Base-by-base conservation (phyloP, 2,888 invertebrate species). In the Mythimna impura region DNA sequence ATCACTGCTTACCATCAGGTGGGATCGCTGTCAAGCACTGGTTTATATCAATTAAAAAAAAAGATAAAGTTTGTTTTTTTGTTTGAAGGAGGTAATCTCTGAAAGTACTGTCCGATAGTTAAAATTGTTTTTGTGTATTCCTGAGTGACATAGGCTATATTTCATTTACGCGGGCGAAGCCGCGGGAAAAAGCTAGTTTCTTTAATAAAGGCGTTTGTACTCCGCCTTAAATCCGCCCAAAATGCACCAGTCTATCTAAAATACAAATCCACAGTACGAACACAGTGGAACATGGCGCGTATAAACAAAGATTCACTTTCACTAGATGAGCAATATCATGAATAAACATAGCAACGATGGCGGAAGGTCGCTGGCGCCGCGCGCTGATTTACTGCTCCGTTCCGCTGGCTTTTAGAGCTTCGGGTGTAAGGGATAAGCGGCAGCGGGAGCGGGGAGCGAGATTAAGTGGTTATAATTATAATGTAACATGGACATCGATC, bases 251-350 rank as follows among this genome's bases (percentile, higher is more conserved):
- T 57, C 36, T 63, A 52, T n/a, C 50, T 75, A 12, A 12, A 67
- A 71, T 43, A 52, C 50, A 76, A 81, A 76, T 30, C 47, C 57
- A 17, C 22, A 12, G 52, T 57, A 61, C 58, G 52, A 47, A 54
- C 14, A 64, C 78, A 55, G 64, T 60, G 61, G 57, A 71, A 84
- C 72, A 74, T 69, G 54, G 83, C 58, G 71, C 55, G 72, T 79
- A 71, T 92, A 93, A 94, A 94, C 93, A 94, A 93, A 94, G 93
- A 93, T 93, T 94, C 94, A 91, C 94, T 95, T 94, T 94, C 95
- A 89, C 89, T 92, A 91, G 93, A 93, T 92, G 94, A 92, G 93
- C 94, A 93, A 93, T 94, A 92, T 93, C 95, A 95, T 96, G 96
- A 96, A 96, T 96, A 96, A 95, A 95, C 95, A 95, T 95, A 92